These are phyloP conservation scores for Pseudotriccus pelzelni DNA, from an alignment of 2,797 vertebrate genomes.

Conservation along the genomic window DNA sequence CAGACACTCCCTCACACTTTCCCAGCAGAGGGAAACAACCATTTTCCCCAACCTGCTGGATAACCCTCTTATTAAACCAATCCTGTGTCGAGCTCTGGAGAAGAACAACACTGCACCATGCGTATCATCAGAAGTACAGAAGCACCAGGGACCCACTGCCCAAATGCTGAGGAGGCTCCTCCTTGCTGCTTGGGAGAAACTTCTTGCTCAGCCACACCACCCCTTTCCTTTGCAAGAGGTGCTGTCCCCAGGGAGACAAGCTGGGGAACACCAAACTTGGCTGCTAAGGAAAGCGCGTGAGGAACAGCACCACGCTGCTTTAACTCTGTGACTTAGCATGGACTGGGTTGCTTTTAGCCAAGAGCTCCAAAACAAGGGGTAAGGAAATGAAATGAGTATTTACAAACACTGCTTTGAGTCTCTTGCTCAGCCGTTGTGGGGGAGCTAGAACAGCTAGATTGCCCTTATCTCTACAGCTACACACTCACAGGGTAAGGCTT, in stretches of 20 bases:
- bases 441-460: not conserved
- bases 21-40: not conserved
- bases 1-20: not conserved
- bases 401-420: not conserved
- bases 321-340: not conserved
- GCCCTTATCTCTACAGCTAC: slow-evolving; percentile 12
- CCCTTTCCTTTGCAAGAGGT: not conserved
- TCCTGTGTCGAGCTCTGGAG: fast-evolving
- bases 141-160: not conserved
- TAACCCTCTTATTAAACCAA: not conserved
- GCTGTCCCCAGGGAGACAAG: not conserved
- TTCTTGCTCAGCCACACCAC: not conserved
- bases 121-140: not conserved
- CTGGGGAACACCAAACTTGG: not conserved
- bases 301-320: not conserved
- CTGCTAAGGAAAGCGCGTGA: not conserved
- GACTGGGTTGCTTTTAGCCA: fast-evolving
- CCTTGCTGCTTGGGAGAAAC: not conserved
- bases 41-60: not conserved
- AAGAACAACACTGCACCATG: not conserved
- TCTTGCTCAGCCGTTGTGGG: not conserved
- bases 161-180: not conserved
- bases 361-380: not conserved
- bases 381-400: not conserved
- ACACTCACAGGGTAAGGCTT: not conserved